Evolutionary conservation across 2,113 vertebrate genomes (phyloP).

Genomic region (Campylomormyrus numenius): DNA sequence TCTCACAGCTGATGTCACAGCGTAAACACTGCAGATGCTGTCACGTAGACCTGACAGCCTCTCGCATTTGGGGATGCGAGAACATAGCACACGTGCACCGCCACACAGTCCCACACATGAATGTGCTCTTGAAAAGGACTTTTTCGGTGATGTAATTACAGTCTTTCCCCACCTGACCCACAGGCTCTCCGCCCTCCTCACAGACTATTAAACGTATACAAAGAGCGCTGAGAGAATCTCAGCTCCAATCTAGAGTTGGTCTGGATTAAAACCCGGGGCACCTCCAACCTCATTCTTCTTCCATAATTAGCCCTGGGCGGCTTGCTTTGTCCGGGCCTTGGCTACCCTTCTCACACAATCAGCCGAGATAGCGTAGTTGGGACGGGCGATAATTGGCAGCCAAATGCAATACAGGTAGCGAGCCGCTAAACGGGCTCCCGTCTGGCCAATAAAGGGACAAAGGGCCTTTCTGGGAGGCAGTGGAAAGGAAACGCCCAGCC

Average conservation of each 20-base stretch:
- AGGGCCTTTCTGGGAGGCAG: not conserved
- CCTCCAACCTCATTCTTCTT: constrained; percentile 8
- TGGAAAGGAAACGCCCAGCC: not conserved
- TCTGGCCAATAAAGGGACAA: not conserved
- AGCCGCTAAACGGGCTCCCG: not conserved
- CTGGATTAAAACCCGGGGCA: not conserved
- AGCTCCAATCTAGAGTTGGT: constrained; percentile 3
- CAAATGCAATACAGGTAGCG: not conserved
- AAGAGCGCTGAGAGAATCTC: not conserved
- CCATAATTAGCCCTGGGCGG: not conserved
- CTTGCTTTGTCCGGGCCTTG: not conserved
- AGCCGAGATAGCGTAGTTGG: not conserved
- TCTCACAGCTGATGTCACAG: not conserved
- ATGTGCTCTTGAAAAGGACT: not conserved
- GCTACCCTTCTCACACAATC: not conserved
- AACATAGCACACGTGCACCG: not conserved
- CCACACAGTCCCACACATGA: not conserved
- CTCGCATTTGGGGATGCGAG: not conserved
- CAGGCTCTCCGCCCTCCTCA: not conserved
- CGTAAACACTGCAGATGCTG: not conserved
- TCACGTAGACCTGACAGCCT: not conserved
- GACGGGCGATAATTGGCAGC: constrained; percentile 8
- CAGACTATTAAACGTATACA: constrained; percentile 11
- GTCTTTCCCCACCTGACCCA: not conserved
- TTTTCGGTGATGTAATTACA: not conserved